Percentiles rank a stretch among this genome's conserved stretches.
Conservation (phyloP, 1,140 invertebrate species). For the Meteorus sp. region DNA sequence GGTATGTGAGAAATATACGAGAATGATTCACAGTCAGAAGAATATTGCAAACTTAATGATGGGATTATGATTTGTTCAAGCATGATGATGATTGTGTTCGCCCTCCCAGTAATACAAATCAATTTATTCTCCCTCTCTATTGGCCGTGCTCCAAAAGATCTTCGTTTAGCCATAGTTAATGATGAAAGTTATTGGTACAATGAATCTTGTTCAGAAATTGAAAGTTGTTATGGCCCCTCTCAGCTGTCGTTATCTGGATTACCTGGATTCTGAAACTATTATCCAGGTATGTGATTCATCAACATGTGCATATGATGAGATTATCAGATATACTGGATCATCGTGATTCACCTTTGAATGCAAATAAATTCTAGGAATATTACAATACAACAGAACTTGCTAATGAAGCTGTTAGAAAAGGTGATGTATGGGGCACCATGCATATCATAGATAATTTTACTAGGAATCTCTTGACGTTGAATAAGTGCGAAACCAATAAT, state of each 20-base stretch:
- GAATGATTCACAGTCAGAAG: background rate
- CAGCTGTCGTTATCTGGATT: conserved; percentile 75
- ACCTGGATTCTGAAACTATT: conserved; percentile 69
- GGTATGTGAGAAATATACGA: conserved; percentile 54
- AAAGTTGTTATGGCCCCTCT: conserved; percentile 71
- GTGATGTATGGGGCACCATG: conserved; percentile 83
- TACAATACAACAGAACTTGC: conserved; percentile 70
- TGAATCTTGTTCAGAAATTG: conserved; percentile 54
- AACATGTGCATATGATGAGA: too few species aligned
- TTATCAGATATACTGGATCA: too few species aligned
- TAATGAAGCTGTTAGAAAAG: conserved; percentile 69
- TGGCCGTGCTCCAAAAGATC: conserved; percentile 83
- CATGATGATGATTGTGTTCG: conserved; percentile 90
- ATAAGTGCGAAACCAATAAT: conserved; percentile 76
- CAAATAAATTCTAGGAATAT: conserved; percentile 67
- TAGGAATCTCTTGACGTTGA: conserved; percentile 71
- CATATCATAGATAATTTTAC: conserved; percentile 88
- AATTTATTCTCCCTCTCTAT: conserved; percentile 94
- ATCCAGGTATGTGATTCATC: conserved; percentile 49
- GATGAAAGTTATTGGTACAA: conserved; percentile 70
- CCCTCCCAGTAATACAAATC: conserved; percentile 90
- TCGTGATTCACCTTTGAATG: too few species aligned
- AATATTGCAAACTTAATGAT: background rate
- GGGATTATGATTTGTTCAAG: conserved; percentile 52
- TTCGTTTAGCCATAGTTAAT: conserved; percentile 86